phyloP scores from a whole-genome alignment of 2,888 invertebrate genomes.

The Tortricodes alternella region DNA sequence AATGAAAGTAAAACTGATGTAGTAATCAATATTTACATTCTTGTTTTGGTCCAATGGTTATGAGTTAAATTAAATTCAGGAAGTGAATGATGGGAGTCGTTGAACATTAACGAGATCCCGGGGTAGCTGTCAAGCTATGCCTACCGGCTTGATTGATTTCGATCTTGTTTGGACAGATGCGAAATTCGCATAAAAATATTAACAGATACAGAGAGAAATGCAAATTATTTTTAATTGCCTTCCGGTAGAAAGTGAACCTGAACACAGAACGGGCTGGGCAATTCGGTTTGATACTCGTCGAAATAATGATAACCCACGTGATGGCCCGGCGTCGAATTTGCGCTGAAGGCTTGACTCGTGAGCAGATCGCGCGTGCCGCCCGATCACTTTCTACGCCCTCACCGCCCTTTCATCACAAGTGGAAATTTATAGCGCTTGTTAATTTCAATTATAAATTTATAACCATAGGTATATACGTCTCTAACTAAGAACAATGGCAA shows the following conservation, averaged over 20 bases:
- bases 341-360: constrained; percentile 36
- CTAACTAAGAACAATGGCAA: background rate
- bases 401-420: constrained; percentile 23
- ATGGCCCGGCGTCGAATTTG: constrained; percentile 42
- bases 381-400: constrained; percentile 33
- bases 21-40: constrained; percentile 18
- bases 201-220: constrained; percentile 71
- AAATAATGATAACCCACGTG: constrained; percentile 62
- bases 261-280: constrained; percentile 63
- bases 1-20: constrained; percentile 27
- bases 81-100: constrained; percentile 9
- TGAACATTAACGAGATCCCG: constrained; percentile 1
- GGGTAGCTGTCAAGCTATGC: background rate
- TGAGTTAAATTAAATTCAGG: constrained; percentile 5
- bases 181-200: constrained; percentile 53
- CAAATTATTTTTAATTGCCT: constrained; percentile 78
- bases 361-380: constrained; percentile 18
- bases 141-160: background rate
- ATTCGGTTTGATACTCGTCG: constrained; percentile 63
- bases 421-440: constrained; percentile 24
- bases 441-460: constrained; percentile 21
- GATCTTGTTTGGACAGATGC: constrained; percentile 23
- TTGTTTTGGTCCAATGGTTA: background rate
- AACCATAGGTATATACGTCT: constrained; percentile 6
- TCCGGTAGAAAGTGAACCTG: constrained; percentile 80